phyloP scores from a whole-genome alignment of 2,797 vertebrate genomes.

The Borostomias antarcticus region DNA sequence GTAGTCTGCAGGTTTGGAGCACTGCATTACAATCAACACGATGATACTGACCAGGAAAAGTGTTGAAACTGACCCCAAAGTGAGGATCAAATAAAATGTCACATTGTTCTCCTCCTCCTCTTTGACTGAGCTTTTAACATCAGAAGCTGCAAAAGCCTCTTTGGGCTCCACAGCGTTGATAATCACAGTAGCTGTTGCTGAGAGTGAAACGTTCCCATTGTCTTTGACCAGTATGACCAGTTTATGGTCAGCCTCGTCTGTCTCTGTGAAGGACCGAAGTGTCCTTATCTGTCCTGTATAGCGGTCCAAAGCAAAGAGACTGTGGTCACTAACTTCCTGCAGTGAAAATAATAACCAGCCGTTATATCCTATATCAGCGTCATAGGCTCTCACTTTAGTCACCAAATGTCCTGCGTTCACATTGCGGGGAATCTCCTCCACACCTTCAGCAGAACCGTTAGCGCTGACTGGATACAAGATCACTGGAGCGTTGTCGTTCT shows the following conservation, averaged over 20 bases:
- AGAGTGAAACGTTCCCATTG: conserved; percentile 65
- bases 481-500: conserved; percentile 54
- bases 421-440: conserved; percentile 41
- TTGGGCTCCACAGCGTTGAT: conserved; percentile 58
- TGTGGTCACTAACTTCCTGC: conserved; percentile 48
- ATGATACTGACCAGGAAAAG: conserved; percentile 57
- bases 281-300: conserved; percentile 56
- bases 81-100: conserved; percentile 64
- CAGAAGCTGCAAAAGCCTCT: conserved; percentile 56
- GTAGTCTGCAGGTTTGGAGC: conserved; percentile 48
- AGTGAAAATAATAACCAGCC: conserved; percentile 50
- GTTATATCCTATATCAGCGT: conserved; percentile 49
- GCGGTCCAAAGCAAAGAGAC: conserved; percentile 44
- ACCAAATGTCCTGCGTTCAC: conserved; percentile 48
- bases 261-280: conserved; percentile 52
- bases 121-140: conserved; percentile 37
- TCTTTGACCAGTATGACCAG: conserved; percentile 66
- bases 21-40: conserved; percentile 55
- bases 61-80: conserved; percentile 60
- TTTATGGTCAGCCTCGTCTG: conserved; percentile 54
- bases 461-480: conserved; percentile 37
- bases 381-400: conserved; percentile 53
- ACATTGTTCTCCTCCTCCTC: conserved; percentile 35
- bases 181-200: conserved; percentile 58
- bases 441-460: conserved; percentile 37